Percentiles rank a stretch among this genome's conserved stretches.
Conservation (phyloP, 2,888 invertebrate genomes). For the Eupelmus urozonus region DNA sequence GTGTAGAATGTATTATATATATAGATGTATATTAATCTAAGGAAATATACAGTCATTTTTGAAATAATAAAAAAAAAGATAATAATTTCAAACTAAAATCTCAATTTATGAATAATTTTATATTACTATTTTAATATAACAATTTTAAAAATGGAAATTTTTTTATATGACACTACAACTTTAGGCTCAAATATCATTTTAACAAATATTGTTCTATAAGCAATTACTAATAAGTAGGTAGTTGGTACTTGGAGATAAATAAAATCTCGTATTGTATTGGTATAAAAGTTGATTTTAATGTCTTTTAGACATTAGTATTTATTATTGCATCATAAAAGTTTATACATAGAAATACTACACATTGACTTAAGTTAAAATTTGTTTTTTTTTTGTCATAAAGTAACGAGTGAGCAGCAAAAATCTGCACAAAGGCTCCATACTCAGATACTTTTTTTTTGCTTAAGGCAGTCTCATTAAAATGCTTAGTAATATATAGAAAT, state of each 20-base stretch:
- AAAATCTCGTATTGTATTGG: not conserved
- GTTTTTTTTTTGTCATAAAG: not conserved
- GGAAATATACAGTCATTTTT: too few relatives aligned
- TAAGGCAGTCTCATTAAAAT: slow-evolving; percentile 35
- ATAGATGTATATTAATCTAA: too few relatives aligned
- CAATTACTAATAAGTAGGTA: too few relatives aligned
- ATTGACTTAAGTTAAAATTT: not conserved
- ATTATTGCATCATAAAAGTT: slow-evolving; percentile 34
- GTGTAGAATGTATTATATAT: too few relatives aligned
- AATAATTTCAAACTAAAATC: too few relatives aligned
- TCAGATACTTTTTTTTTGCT: slow-evolving; percentile 10
- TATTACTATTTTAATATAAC: too few relatives aligned
- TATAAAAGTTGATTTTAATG: slow-evolving; percentile 42
- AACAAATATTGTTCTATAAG: too few relatives aligned
- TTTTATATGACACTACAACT: too few relatives aligned
- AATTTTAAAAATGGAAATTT: too few relatives aligned
- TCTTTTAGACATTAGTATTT: slow-evolving; percentile 42
- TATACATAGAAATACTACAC: slow-evolving; percentile 21
- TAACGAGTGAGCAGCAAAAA: slow-evolving; percentile 4
- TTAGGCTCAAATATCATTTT: too few relatives aligned
- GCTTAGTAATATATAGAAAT: not conserved
- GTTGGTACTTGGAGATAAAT: slow-evolving; percentile 5
- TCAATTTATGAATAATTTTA: too few relatives aligned
- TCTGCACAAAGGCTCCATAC: slow-evolving; percentile 13
- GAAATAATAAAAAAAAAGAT: too few relatives aligned